Percentiles rank a stretch among this genome's conserved stretches.
These are phyloP conservation scores for Dallia pectoralis DNA, from an alignment of 2,797 vertebrate genomes.

Conservation along the genomic window DNA sequence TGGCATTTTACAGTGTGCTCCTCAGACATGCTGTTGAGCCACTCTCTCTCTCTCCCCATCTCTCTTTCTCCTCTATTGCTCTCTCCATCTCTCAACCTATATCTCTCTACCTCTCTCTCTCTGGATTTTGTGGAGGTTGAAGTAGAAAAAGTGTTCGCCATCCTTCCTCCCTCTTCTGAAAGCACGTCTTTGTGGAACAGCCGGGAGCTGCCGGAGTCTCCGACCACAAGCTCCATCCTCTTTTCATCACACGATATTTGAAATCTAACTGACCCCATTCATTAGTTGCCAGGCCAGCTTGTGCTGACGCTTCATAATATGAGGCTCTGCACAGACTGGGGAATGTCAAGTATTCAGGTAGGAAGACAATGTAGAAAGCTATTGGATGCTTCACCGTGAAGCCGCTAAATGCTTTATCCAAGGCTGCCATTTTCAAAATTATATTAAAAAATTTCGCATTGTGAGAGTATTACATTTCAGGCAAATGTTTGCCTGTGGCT, in stretches of 20 bases:
- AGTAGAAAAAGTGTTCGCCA: slow-evolving; percentile 56
- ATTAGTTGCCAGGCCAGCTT: slow-evolving; percentile 74
- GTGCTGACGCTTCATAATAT: slow-evolving; percentile 72
- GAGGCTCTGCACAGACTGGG: slow-evolving; percentile 54
- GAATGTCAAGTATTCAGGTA: slow-evolving; percentile 68
- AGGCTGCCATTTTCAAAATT: slow-evolving; percentile 12
- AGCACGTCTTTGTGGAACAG: slow-evolving; percentile 74
- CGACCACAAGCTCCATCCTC: slow-evolving; percentile 64
- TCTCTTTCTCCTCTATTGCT: not conserved
- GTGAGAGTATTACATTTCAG: not conserved
- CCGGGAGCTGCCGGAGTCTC: slow-evolving; percentile 72
- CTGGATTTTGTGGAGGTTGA: slow-evolving; percentile 63
- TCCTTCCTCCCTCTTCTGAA: slow-evolving; percentile 69
- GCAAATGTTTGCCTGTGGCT: not conserved
- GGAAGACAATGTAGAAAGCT: slow-evolving; percentile 55
- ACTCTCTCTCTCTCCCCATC: slow-evolving; percentile 12
- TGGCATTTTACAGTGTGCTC: slow-evolving; percentile 69
- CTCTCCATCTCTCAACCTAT: slow-evolving; percentile 22
- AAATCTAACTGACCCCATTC: slow-evolving; percentile 82
- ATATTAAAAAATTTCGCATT: not conserved
- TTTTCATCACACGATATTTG: slow-evolving; percentile 80
- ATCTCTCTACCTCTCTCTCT: slow-evolving; percentile 13
- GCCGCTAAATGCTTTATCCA: slow-evolving; percentile 42
- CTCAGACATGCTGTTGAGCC: slow-evolving; percentile 57
- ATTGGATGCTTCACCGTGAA: slow-evolving; percentile 46